Percentiles rank a stretch among this genome's conserved stretches.
Conservation (phyloP, 1,140 invertebrate genomes). For the Acromyrmex heyeri region DNA sequence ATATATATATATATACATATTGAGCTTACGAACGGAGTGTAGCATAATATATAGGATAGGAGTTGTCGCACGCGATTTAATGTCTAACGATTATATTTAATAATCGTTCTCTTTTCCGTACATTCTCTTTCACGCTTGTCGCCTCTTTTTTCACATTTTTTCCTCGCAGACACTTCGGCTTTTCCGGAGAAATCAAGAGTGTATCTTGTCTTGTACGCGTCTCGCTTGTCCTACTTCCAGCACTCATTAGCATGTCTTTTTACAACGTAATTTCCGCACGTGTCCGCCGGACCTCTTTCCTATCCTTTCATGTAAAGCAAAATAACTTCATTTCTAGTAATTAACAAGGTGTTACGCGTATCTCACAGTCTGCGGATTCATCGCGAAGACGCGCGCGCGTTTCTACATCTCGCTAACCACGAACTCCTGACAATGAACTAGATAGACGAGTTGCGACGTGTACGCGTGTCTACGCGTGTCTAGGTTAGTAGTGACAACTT, state of each 20-base stretch:
- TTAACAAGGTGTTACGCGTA: background rate
- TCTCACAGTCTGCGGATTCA: constrained; percentile 59
- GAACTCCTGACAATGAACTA: constrained; percentile 82
- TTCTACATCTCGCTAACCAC: constrained; percentile 37
- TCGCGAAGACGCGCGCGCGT: constrained; percentile 27
- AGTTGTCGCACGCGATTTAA: background rate
- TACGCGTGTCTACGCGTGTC: constrained; percentile 66
- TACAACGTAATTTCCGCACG: constrained; percentile 47
- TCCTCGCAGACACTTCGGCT: constrained; percentile 21
- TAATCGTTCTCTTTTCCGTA: background rate
- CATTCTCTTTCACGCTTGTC: background rate
- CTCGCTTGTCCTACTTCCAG: constrained; percentile 37
- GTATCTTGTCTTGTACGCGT: background rate
- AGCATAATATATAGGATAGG: background rate
- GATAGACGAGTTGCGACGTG: constrained; percentile 73
- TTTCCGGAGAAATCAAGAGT: constrained; percentile 61
- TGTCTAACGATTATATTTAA: background rate
- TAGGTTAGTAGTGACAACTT: constrained; percentile 83
- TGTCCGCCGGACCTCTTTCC: background rate
- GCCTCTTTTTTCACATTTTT: constrained; percentile 16
- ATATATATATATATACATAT: background rate
- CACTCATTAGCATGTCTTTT: constrained; percentile 11
- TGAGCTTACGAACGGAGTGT: background rate
- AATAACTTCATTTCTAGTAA: too few relatives aligned
- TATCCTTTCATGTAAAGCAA: background rate